phyloP scores from a whole-genome alignment of 2,797 vertebrate species.

The Lagodon rhomboides region DNA sequence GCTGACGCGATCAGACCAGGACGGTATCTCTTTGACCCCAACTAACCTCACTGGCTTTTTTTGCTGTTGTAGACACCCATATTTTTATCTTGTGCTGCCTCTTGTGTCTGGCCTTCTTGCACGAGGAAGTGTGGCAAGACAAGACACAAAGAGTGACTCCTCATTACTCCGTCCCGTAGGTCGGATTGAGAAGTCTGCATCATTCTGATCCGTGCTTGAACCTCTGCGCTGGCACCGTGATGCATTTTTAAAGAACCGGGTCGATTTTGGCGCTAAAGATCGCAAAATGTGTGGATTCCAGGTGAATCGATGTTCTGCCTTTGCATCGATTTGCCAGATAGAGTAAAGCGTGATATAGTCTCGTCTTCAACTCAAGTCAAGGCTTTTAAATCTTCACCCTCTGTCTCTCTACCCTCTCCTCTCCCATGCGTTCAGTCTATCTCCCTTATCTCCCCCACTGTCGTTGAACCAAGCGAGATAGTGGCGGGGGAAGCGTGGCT shows the following conservation, averaged over 20 bases:
- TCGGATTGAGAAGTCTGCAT: slow-evolving; percentile 3
- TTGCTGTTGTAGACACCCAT: slow-evolving; percentile 61
- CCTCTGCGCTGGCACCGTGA: neutral
- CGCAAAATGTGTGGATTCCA: slow-evolving; percentile 10
- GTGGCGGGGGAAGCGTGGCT: slow-evolving; percentile 59
- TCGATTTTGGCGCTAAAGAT: slow-evolving; percentile 9
- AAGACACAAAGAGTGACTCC: slow-evolving; percentile 28
- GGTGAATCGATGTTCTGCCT: slow-evolving; percentile 29
- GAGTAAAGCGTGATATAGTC: slow-evolving; percentile 26
- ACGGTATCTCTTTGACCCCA: slow-evolving; percentile 72
- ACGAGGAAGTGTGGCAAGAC: slow-evolving; percentile 24
- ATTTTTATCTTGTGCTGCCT: slow-evolving; percentile 60
- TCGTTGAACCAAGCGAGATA: slow-evolving; percentile 64
- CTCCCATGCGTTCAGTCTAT: slow-evolving; percentile 57
- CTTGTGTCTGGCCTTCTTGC: slow-evolving; percentile 40
- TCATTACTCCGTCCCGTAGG: slow-evolving; percentile 8
- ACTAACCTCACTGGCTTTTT: slow-evolving; percentile 60
- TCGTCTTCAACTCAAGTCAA: slow-evolving; percentile 43
- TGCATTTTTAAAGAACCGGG: slow-evolving; percentile 13
- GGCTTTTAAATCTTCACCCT: slow-evolving; percentile 51
- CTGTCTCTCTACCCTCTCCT: slow-evolving; percentile 40
- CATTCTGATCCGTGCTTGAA: neutral
- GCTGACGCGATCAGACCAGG: slow-evolving; percentile 62
- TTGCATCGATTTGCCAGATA: slow-evolving; percentile 31
- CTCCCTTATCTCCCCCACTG: slow-evolving; percentile 70